Percentiles rank a stretch among this genome's conserved stretches.
Evolutionary conservation across 2,888 invertebrate species (phyloP).

Genomic region (Caenorhabditis panamensis): DNA sequence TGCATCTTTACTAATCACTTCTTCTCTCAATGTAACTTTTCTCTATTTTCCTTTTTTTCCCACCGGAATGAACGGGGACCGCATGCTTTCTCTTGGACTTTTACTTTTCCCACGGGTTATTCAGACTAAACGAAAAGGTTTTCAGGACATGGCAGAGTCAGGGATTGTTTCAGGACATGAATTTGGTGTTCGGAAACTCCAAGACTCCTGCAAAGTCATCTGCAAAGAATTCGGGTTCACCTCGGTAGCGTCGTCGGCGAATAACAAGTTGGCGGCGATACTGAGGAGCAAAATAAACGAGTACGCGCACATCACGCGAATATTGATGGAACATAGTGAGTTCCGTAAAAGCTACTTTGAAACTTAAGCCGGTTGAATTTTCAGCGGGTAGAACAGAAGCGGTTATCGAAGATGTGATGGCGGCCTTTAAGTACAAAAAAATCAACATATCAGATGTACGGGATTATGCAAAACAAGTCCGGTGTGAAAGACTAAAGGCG

Average conservation of each 20-base stretch:
- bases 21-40: too few relatives aligned
- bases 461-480: conserved; percentile 29
- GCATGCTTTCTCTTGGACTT: conserved; percentile 37
- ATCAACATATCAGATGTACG: conserved; percentile 23
- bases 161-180: conserved; percentile 8
- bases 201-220: conserved; percentile 42
- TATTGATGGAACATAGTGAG: conserved; percentile 50
- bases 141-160: conserved; percentile 26
- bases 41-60: too few relatives aligned
- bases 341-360: too few relatives aligned
- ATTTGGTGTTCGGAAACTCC: conserved; percentile 28
- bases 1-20: too few relatives aligned
- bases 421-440: conserved; percentile 28
- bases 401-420: conserved; percentile 37
- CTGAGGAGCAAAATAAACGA: conserved; percentile 25
- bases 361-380: too few relatives aligned
- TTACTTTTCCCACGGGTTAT: too few relatives aligned
- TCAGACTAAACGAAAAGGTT: too few relatives aligned
- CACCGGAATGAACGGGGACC: too few relatives aligned
- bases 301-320: conserved; percentile 21
- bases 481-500: conserved; percentile 10
- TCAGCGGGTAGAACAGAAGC: conserved; percentile 57
- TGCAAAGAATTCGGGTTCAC: conserved; percentile 51
- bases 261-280: conserved; percentile 29
- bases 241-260: conserved; percentile 9